These are phyloP conservation scores for Heliconius sara DNA, from an alignment of 2,888 invertebrate species.

Conservation along the genomic window DNA sequence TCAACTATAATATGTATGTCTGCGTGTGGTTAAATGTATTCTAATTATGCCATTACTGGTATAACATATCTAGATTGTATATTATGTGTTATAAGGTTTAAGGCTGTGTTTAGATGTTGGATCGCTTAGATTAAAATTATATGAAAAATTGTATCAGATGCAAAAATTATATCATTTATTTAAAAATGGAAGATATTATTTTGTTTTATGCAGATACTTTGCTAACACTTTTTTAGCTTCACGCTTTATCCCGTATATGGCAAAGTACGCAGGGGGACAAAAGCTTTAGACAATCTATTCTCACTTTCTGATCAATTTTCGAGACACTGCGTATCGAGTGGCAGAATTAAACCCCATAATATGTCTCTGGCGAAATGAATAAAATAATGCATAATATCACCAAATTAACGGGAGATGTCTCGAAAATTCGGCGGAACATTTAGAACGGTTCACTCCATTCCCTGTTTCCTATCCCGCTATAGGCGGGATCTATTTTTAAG, in stretches of 20 bases:
- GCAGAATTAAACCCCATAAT: too few species aligned
- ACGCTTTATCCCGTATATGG: too few species aligned
- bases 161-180: too few species aligned
- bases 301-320: too few species aligned
- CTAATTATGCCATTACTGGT: slow-evolving; percentile 27
- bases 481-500: background rate
- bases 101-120: slow-evolving; percentile 2
- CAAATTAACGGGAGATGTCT: background rate
- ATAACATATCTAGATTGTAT: background rate
- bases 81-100: background rate
- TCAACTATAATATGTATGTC: background rate
- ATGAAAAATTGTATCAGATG: background rate
- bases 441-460: background rate
- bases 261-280: too few species aligned
- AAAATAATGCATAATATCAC: too few species aligned
- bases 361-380: too few species aligned
- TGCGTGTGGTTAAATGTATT: slow-evolving; percentile 11
- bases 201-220: too few species aligned
- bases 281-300: too few species aligned
- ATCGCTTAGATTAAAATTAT: background rate
- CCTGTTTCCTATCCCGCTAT: background rate
- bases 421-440: background rate
- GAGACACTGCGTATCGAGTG: too few species aligned
- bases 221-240: too few species aligned
- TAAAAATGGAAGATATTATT: too few species aligned